phyloP scores from a whole-genome alignment of 2,888 invertebrate species.

The Tipula lateralis region DNA sequence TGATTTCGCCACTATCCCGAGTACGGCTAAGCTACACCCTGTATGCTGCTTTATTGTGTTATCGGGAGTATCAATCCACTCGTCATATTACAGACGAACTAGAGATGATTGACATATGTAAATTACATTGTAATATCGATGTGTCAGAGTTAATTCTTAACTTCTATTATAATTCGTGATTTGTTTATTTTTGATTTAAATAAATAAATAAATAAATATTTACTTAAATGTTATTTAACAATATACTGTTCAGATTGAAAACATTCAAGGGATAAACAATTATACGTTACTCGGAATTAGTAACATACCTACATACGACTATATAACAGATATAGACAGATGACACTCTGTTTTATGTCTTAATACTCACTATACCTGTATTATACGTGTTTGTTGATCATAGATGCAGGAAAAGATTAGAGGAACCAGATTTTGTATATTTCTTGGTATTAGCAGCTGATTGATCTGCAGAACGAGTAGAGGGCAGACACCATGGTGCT shows the following conservation, averaged over 20 bases:
- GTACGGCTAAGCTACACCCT: neutral
- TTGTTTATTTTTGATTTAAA: neutral
- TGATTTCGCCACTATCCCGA: neutral
- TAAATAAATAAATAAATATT: neutral
- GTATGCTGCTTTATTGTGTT: neutral
- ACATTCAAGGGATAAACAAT: too few relatives aligned
- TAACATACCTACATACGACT: too few relatives aligned
- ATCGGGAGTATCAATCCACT: neutral
- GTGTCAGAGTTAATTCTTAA: neutral
- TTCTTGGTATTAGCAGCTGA: too few relatives aligned
- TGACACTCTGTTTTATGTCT: too few relatives aligned
- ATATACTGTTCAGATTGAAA: neutral
- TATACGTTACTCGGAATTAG: too few relatives aligned
- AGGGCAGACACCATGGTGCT: too few relatives aligned
- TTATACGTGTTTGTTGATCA: too few relatives aligned
- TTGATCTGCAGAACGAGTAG: too few relatives aligned
- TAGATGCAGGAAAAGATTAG: too few relatives aligned
- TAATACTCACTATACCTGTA: too few relatives aligned
- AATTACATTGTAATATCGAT: neutral
- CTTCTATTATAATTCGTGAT: neutral
- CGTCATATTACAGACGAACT: neutral
- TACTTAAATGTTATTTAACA: neutral
- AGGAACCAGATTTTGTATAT: too few relatives aligned
- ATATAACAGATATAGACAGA: too few relatives aligned
- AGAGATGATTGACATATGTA: neutral